Base-by-base conservation (phyloP, 2,888 invertebrate species). In the Rhagonycha lutea region DNA sequence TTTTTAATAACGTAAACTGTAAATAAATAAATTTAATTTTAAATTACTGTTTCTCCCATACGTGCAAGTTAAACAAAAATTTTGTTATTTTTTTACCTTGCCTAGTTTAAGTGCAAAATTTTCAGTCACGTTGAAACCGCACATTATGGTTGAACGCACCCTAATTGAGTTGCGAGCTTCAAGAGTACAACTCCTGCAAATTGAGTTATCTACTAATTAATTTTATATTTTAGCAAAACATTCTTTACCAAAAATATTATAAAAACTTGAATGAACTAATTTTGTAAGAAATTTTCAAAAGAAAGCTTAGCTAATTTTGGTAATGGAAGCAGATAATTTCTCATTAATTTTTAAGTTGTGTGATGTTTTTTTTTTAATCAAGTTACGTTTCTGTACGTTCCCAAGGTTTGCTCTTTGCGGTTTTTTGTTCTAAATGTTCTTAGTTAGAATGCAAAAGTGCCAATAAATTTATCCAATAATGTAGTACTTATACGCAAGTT, bases 111-210 rank as follows among this genome's bases (percentile, higher is more conserved):
- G 68, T 72, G 65, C 67, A 60, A 28, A 72, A 68, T 72, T 72
- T 72, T 72, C 68, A 61, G 72, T 72, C 72, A 72, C 68, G 72
- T 72, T 68, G 72, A 68, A 72, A 68, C 68, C 67, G 29, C 23
- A 23, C 68, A 72, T 68, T 68, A 72, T 65, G 68, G 72, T 68
- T 72, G 68, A 72, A 68, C 72, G 68, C 68, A 68, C 68, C 68
- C 61, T 68, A 72, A 72, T 68, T 68, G 67, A 68, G 72, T 68
- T 72, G 61, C 61, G 47, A 72, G 61, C 61, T 26, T 62, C 26
- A 61, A 71, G 47, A 47, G 24, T 65, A 68, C 61, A 68, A 72
- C 67, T 68, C 68, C 12, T 68, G 61, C 9, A 72, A 68, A 72
- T 68, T 68, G 28, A 72, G 14, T 72, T 68, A 28, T n/a, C 47